Evolutionary conservation across 2,888 invertebrate genomes (phyloP).

Genomic region (Acanthosepion lycidas): DNA sequence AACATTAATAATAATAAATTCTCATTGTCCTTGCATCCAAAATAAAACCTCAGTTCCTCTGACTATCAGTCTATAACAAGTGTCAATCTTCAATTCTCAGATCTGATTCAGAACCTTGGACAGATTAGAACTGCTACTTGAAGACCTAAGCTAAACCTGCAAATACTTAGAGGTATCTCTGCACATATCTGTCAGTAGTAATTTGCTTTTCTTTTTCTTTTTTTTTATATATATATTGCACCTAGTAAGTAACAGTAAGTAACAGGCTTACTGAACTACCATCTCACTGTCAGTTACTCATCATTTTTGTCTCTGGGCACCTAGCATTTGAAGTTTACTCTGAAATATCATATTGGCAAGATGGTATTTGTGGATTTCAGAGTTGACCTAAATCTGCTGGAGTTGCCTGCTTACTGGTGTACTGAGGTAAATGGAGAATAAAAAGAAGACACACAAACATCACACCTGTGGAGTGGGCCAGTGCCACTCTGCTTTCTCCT

Average conservation of each 20-base stretch:
- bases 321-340: background rate
- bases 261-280: conserved; percentile 18
- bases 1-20: too few species aligned
- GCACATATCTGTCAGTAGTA: too few species aligned
- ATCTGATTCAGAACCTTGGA: too few species aligned
- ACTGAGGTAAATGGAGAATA: background rate
- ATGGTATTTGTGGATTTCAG: conserved; percentile 10
- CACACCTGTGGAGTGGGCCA: conserved; percentile 33
- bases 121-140: too few species aligned
- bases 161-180: too few species aligned
- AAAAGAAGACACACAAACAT: background rate
- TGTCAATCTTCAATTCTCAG: too few species aligned
- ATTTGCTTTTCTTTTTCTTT: too few species aligned
- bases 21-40: too few species aligned
- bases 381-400: conserved; percentile 22
- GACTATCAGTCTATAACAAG: too few species aligned
- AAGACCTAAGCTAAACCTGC: too few species aligned
- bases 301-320: background rate
- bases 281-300: conserved; percentile 9
- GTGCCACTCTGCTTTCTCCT: background rate
- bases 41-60: too few species aligned
- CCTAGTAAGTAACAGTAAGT: too few species aligned
- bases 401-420: background rate
- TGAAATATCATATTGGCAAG: conserved; percentile 23
- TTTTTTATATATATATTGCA: background rate